phyloP scores from a whole-genome alignment of 2,888 invertebrate species.

The Dasysyrphus tricinctus region DNA sequence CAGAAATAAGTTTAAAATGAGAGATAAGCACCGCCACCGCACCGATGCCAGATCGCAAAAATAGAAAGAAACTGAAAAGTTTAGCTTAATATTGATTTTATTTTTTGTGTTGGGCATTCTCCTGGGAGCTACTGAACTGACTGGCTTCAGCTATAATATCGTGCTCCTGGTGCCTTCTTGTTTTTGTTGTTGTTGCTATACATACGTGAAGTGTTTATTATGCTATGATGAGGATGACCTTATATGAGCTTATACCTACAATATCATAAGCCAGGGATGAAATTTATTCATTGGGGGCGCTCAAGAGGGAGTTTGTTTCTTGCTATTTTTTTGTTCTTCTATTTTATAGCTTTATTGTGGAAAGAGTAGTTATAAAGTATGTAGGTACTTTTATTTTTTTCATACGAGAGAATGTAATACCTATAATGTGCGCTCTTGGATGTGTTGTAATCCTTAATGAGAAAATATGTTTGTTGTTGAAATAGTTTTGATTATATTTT shows the following conservation, averaged over 20 bases:
- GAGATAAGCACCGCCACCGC: conserved; percentile 5
- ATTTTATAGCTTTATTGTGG: conserved; percentile 54
- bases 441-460: conserved; percentile 36
- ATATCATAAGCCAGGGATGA: conserved; percentile 46
- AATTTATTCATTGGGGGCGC: not conserved
- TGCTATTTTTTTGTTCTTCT: not conserved
- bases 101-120: conserved; percentile 46
- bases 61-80: not conserved
- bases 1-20: conserved; percentile 31
- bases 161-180: conserved; percentile 1
- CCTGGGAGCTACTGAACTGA: conserved; percentile 8
- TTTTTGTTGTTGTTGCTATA: not conserved
- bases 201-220: not conserved
- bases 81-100: conserved; percentile 30
- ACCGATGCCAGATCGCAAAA: not conserved
- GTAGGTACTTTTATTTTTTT: not conserved
- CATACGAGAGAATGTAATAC: not conserved
- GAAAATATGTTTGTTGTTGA: conserved; percentile 32
- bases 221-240: conserved; percentile 40
- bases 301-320: conserved; percentile 9
- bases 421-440: not conserved
- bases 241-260: conserved; percentile 46
- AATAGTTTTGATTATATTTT: conserved; percentile 30
- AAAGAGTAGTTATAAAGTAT: conserved; percentile 40
- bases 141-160: conserved; percentile 9